Conservation (phyloP, 2,888 invertebrate genomes). For the Cephus pulcher region DNA sequence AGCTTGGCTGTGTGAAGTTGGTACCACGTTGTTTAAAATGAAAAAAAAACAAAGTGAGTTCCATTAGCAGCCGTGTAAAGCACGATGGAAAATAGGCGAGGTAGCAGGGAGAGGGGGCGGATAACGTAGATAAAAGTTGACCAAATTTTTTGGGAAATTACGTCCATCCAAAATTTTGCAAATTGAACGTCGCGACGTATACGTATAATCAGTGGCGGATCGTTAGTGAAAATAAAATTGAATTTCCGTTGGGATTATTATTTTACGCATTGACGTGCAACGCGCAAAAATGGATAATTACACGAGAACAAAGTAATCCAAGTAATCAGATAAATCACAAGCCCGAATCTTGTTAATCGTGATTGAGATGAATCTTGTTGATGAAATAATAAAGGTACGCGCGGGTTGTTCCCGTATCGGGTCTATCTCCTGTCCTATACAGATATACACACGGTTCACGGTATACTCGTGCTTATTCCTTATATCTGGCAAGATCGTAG, state of each 20-base stretch:
- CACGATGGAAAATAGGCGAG: too few relatives aligned
- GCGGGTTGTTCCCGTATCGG: background rate
- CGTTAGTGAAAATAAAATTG: background rate
- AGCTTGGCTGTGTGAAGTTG: too few relatives aligned
- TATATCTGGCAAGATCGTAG: background rate
- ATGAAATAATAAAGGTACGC: background rate
- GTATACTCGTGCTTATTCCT: background rate
- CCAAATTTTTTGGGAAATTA: background rate
- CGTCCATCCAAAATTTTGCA: background rate
- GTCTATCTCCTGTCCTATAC: background rate
- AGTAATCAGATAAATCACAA: background rate
- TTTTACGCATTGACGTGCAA: background rate
- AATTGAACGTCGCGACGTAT: background rate
- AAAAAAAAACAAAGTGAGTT: too few relatives aligned
- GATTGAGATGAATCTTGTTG: background rate
- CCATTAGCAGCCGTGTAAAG: too few relatives aligned
- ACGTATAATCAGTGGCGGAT: background rate
- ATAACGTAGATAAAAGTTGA: too few relatives aligned
- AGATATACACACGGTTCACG: background rate
- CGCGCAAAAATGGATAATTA: background rate
- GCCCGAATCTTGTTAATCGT: background rate
- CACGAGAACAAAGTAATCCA: background rate
- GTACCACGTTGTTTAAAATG: too few relatives aligned
- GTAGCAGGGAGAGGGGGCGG: too few relatives aligned
- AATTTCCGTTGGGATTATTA: background rate